These are phyloP conservation scores for Caenorhabditis sulstoni DNA, from an alignment of 2,888 invertebrate species.

Conservation along the genomic window DNA sequence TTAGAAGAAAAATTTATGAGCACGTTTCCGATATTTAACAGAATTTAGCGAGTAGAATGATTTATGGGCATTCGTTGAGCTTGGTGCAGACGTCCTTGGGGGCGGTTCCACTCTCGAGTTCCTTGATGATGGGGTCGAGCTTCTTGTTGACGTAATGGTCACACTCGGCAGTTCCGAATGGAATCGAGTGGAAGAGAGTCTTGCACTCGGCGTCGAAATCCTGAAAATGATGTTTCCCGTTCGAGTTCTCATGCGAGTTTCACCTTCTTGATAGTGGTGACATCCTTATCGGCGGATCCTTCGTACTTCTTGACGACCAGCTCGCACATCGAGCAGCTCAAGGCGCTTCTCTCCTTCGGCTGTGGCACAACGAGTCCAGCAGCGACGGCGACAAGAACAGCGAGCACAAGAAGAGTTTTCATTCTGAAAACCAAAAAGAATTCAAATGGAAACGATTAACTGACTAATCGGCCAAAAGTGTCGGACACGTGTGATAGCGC, in stretches of 20 bases:
- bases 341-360: slow-evolving; percentile 36
- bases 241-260: too few relatives aligned
- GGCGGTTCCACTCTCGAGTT: slow-evolving; percentile 63
- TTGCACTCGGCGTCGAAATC: slow-evolving; percentile 66
- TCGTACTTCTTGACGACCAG: slow-evolving; percentile 61
- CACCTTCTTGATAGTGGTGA: slow-evolving; percentile 59
- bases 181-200: slow-evolving; percentile 26
- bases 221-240: slow-evolving; percentile 23
- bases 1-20: too few relatives aligned
- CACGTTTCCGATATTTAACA: slow-evolving; percentile 23
- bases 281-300: slow-evolving; percentile 61
- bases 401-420: slow-evolving; percentile 55
- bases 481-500: slow-evolving; percentile 26
- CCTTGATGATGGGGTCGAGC: slow-evolving; percentile 59
- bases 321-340: slow-evolving; percentile 65
- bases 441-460: neutral
- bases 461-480: slow-evolving; percentile 2
- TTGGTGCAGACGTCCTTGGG: slow-evolving; percentile 62
- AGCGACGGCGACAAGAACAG: slow-evolving; percentile 54
- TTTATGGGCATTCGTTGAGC: slow-evolving; percentile 25
- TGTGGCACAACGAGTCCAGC: slow-evolving; percentile 41
- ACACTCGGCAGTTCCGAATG: slow-evolving; percentile 49
- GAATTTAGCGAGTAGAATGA: neutral
- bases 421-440: slow-evolving; percentile 25
- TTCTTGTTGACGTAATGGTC: slow-evolving; percentile 47